Evolutionary conservation across 2,888 invertebrate genomes (phyloP), one percentile per base, ranked within the genome.

Genomic region (Argynnis bischoffii): DNA sequence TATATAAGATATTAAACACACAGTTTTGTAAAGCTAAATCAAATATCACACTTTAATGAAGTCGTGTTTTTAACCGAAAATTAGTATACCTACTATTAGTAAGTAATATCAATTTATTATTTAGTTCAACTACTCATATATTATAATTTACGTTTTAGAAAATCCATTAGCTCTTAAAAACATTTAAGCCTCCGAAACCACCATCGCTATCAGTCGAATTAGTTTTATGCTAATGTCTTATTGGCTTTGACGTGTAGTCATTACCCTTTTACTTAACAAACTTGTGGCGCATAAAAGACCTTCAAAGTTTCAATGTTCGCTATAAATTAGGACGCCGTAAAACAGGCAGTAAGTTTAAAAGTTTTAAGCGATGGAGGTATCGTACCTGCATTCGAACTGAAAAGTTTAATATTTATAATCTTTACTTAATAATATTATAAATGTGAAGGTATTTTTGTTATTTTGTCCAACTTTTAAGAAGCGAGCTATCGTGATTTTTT

Each of bases 271-370:
- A 67, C 18, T 15, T 48, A 60, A 60, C 35, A 53, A 55, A 68
- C 50, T 64, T 54, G 57, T 59, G 47, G 46, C 15, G 64, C 41
- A 35, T 63, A 16, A 31, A 56, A 4, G 18, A 59, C 55, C 59
- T 55, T 59, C 35, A 47, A 67, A 68, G 50, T 68, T 66, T 50
- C 13, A 51, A 21, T 50, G 54, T 54, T 64, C 64, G 48, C 60
- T 65, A 64, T 69, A 64, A 64, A 69, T 64, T 61, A 61, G 50
- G 51, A 56, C 50, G 51, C 14, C 31, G 55, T 55, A 4, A 51
- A 63, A 56, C 57, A 47, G 64, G 55, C 65, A 68, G 68, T 41
- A 15, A 21, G 46, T 61, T 31, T 50, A 18, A 8, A 64, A 60
- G 46, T 64, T 50, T 21, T 55, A 51, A 60, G 41, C 47, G 21